Percentiles rank a stretch among this genome's conserved stretches.
Evolutionary conservation across 2,113 vertebrate species (phyloP).

Genomic region (Pseudopipra pipra): DNA sequence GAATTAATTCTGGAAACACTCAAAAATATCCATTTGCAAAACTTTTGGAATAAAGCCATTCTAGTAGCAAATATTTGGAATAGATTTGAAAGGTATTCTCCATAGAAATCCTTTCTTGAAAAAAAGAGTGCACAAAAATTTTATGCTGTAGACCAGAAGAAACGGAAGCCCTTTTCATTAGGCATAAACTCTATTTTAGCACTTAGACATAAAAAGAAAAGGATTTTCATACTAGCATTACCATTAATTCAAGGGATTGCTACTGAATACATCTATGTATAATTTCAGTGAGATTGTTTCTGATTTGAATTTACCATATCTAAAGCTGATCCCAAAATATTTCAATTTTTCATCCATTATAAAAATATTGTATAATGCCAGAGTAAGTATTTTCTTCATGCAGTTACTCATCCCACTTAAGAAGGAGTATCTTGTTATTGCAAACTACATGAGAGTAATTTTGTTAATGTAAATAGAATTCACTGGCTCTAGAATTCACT

Average conservation of each 20-base stretch:
- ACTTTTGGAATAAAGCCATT: neutral
- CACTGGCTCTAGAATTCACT: neutral
- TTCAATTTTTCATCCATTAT: neutral
- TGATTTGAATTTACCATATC: neutral
- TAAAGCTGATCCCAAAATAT: neutral
- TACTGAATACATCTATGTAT: neutral
- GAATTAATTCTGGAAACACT: neutral
- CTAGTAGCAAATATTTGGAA: neutral
- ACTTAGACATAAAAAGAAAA: neutral
- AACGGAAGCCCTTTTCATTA: neutral
- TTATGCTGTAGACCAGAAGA: neutral
- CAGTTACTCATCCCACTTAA: neutral
- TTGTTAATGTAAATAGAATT: neutral
- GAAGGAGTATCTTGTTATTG: neutral
- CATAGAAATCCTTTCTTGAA: neutral
- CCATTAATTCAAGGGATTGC: neutral
- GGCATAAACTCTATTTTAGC: neutral
- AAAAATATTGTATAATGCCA: neutral
- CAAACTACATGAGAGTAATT: neutral
- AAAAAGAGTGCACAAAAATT: neutral
- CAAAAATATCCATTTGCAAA: neutral
- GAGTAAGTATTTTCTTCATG: neutral
- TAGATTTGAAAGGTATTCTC: neutral
- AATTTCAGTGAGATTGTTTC: neutral
- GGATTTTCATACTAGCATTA: neutral